Evolutionary conservation across 2,888 invertebrate species (phyloP).

Genomic region (Neria commutata): DNA sequence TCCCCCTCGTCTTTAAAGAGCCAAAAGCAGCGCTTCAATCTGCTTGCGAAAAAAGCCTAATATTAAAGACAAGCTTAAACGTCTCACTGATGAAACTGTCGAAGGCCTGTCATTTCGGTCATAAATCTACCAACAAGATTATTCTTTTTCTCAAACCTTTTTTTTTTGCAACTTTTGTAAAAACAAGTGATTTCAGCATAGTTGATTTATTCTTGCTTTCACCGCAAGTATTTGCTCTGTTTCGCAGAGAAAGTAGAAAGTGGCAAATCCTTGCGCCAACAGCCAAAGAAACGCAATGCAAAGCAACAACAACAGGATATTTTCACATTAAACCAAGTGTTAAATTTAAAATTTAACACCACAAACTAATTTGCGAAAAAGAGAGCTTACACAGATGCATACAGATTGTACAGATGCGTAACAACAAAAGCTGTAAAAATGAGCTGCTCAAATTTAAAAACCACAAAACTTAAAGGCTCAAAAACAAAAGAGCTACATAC

Average conservation of each 20-base stretch:
- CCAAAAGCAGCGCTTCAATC: too few relatives aligned
- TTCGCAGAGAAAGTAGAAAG: not conserved
- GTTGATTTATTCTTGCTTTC: not conserved
- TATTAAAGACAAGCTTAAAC: too few relatives aligned
- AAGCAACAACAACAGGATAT: not conserved
- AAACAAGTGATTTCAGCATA: too few relatives aligned
- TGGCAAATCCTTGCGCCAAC: not conserved
- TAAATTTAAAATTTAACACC: not conserved
- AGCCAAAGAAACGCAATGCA: too few relatives aligned
- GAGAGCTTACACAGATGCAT: not conserved
- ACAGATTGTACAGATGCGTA: not conserved
- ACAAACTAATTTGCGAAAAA: not conserved
- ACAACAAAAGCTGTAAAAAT: not conserved
- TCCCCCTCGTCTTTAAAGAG: too few relatives aligned
- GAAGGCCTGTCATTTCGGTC: too few relatives aligned
- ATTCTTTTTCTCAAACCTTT: too few relatives aligned
- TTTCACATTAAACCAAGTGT: not conserved
- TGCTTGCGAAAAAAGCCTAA: too few relatives aligned
- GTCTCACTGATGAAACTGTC: too few relatives aligned
- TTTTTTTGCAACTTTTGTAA: too few relatives aligned
- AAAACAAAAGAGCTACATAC: slow-evolving; percentile 20
- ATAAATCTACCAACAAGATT: too few relatives aligned
- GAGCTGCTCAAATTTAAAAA: too few relatives aligned
- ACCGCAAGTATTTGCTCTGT: not conserved
- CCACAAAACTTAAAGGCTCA: not conserved